A percentile compares a stretch with the other conserved stretches of the same genome.
These are phyloP conservation scores for Luffia ferchaultella DNA, from an alignment of 2,888 invertebrate species.

Conservation along the genomic window DNA sequence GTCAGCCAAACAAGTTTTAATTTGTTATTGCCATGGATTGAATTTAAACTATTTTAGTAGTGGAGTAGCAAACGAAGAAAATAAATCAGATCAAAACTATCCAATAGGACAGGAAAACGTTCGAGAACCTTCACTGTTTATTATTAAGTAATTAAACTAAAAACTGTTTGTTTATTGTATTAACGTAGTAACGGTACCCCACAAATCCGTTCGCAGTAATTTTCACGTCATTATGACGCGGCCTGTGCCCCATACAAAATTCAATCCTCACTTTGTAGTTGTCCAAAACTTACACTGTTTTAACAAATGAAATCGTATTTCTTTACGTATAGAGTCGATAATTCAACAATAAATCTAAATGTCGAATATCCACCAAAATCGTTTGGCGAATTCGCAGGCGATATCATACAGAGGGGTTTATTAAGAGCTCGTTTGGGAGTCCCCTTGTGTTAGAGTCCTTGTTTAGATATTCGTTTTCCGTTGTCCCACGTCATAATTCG, in stretches of 20 bases:
- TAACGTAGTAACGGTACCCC: not conserved
- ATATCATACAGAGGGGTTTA: conserved; percentile 49
- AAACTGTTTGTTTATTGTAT: not conserved
- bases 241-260: conserved; percentile 23
- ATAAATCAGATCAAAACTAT: too few species aligned
- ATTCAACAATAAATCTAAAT: not conserved
- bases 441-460: conserved; percentile 40
- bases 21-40: too few species aligned
- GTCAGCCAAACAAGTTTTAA: too few species aligned
- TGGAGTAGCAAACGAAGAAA: too few species aligned
- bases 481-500: conserved; percentile 1
- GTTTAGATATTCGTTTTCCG: conserved; percentile 14
- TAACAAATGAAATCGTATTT: not conserved
- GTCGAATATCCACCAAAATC: conserved; percentile 18
- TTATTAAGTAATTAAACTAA: too few species aligned
- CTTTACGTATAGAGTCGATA: not conserved
- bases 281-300: not conserved
- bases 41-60: too few species aligned
- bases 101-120: too few species aligned
- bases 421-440: conserved; percentile 61
- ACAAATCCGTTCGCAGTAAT: not conserved
- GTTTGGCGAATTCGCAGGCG: conserved; percentile 35
- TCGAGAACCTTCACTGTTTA: too few species aligned
- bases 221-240: not conserved
- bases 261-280: conserved; percentile 31